phyloP scores from a whole-genome alignment of 2,888 invertebrate genomes.

The Aethes cnicana region DNA sequence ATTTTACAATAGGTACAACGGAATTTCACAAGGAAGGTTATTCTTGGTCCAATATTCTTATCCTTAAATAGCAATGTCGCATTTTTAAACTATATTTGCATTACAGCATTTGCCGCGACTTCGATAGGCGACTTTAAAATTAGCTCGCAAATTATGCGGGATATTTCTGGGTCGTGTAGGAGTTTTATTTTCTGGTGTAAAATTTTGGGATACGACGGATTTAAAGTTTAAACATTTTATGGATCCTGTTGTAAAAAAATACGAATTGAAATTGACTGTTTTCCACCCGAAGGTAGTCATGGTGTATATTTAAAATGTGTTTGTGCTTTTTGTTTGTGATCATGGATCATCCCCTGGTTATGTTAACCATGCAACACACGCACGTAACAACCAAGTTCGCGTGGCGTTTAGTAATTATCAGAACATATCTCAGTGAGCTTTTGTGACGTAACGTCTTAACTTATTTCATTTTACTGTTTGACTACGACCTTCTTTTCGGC shows the following conservation, averaged over 20 bases:
- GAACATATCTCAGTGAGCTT: constrained; percentile 16
- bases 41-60: constrained; percentile 18
- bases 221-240: constrained; percentile 23
- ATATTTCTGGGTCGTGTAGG: constrained; percentile 12
- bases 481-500: constrained; percentile 23
- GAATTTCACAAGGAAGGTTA: constrained; percentile 17
- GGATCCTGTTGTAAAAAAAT: constrained; percentile 10
- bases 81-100: constrained; percentile 16
- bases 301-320: background rate
- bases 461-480: constrained; percentile 17
- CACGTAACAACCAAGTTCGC: constrained; percentile 22
- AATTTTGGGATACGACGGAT: constrained; percentile 1
- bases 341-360: too few relatives aligned
- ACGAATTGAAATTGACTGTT: background rate
- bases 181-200: constrained; percentile 4
- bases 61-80: constrained; percentile 14
- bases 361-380: background rate
- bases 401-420: constrained; percentile 12
- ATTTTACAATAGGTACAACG: too few relatives aligned
- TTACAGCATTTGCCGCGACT: constrained; percentile 29
- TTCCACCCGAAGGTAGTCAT: background rate
- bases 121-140: constrained; percentile 3
- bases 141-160: background rate
- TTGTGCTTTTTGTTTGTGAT: background rate
- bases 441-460: constrained; percentile 6